Evolutionary conservation across 2,888 invertebrate species (phyloP), one percentile per base, ranked within the genome.

Genomic region (Euplexia lucipara): DNA sequence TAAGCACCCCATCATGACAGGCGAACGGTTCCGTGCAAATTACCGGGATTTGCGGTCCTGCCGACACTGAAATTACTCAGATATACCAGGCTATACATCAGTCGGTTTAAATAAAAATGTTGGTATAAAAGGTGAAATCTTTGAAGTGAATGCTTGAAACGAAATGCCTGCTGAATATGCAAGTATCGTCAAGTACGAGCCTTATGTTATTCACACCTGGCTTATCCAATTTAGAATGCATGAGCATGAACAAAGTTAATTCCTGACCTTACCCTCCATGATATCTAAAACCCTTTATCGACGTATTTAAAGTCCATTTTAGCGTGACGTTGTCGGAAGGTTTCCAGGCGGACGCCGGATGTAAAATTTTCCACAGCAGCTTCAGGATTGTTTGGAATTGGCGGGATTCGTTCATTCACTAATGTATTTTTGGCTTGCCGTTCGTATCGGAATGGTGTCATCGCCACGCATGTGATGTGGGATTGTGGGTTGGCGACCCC

Each of bases 281-380:
- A 58, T 48, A 72, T 71, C 45, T 69, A 59, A 65, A 63, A 61
- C 56, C 45, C 56, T 77, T 75, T 32, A 47, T 42, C 39, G 34
- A 62, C 34, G 59, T 59, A 39, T 69, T 79, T 79, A 87, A 70
- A 82, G 84, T 81, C 82, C 78, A 82, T 66, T 85, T 83, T 86
- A 34, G 63, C 62, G 56, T 85, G 83, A 82, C 81, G 79, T 68
- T 18, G 63, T 64, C 75, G 69, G 77, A 81, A 83, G 82, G 82
- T 87, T 88, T 85, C 83, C 83, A 83, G 82, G 72, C 76, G 74
- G 60, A 74, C 53, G 65, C 77, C 90, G 89, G 92, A 93, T 91
- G 88, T 89, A 82, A 93, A 95, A 94, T 88, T 94, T 95, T 95
- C 95, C 94, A 92, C 86, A 81, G 85, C 68, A 82, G 82, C 81